Base-by-base conservation (phyloP, 2,797 vertebrate species). In the Brachyalestes nurse region DNA sequence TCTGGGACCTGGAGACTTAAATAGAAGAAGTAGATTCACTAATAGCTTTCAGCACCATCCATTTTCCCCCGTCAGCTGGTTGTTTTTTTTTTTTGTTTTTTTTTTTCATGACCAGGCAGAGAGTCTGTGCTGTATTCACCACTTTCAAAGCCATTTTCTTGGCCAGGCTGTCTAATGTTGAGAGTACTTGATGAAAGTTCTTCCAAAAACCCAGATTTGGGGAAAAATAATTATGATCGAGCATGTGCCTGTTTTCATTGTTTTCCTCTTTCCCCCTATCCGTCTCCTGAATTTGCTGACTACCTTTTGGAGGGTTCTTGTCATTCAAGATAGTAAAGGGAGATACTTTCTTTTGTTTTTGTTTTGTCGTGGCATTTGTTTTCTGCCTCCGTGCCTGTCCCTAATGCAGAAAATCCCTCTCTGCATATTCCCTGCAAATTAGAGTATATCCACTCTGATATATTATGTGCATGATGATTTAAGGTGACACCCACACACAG, bases 401-500 rank as follows among this genome's bases (percentile, higher is more conserved):
- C 85, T 87, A 81, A 75, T 85, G 82, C 77, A 91, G 87, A 67
- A 88, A 91, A 93, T 90, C 88, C 86, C 85, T 90, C 76, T 69
- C 88, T 90, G 89, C 88, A 76, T 90, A 88, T 90, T 91, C 92
- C 82, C 85, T 85, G 85, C 89, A 93, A 92, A 93, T 92, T 86
- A 92, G 89, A 92, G 88, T 91, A 90, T 87, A 94, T 94, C 90
- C 90, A 64, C 58, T 88, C 77, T 81, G 83, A 90, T 90, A 78
- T 87, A 91, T 91, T 91, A 88, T 91, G 89, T 80, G 84, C 85
- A 86, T 83, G 88, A 87, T 95, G 90, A 93, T 94, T 93, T 90
- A 93, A 91, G 89, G 90, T 90, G 91, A 92, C 94, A 93, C 93
- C 93, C 92, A 94, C 93, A 92, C 89, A 89, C 86, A 88, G 88